Evolutionary conservation across 2,888 invertebrate species (phyloP).

Genomic region (Falcaria lacertinaria): DNA sequence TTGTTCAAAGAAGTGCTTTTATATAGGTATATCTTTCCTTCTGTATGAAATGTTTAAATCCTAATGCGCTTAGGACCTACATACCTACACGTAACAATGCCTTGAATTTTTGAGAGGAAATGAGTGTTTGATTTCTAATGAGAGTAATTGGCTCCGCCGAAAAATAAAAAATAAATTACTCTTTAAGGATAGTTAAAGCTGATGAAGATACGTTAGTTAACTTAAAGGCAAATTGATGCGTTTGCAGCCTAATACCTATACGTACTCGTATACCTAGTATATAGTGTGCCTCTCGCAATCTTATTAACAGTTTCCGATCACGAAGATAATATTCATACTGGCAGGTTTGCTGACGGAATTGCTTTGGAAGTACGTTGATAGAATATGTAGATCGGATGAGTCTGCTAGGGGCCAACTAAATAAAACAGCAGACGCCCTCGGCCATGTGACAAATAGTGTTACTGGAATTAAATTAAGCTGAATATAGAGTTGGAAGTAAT

Average conservation of each 20-base stretch:
- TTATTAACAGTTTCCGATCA: background rate
- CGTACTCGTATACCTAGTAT: background rate
- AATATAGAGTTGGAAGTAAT: slow-evolving; percentile 48
- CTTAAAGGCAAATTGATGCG: background rate
- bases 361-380: background rate
- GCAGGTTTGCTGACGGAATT: background rate
- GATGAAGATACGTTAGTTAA: background rate
- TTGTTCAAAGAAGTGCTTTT: no score
- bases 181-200: no score
- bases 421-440: background rate
- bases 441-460: slow-evolving; percentile 5
- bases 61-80: background rate
- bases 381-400: background rate
- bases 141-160: no score
- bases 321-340: background rate
- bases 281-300: background rate
- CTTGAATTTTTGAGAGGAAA: no score
- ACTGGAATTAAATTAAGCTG: slow-evolving; percentile 40
- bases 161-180: no score
- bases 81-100: no score
- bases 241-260: background rate
- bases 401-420: background rate
- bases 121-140: no score
- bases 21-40: no score
- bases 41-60: no score